Evolutionary conservation across 2,888 invertebrate genomes (phyloP), one percentile per base, ranked within the genome.

Genomic region (Cryptocheilus praepositus): DNA sequence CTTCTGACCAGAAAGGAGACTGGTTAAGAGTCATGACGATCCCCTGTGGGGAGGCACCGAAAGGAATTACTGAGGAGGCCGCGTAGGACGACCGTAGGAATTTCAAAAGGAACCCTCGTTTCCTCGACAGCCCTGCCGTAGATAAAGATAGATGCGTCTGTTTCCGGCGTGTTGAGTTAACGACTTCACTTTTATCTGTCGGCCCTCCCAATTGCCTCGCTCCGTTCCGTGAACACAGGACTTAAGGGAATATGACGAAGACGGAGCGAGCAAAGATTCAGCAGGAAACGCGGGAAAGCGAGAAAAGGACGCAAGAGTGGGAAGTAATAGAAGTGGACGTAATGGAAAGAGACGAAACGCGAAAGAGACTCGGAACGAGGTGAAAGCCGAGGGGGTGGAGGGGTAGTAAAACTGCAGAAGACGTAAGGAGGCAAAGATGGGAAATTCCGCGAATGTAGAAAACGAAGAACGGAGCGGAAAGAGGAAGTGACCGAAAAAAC

Each of bases 121-220:
- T 61, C 56, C 61, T n/a, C 36, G 67, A 70, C 75, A 69, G 75
- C 73, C 69, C 16, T 63, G 69, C 69, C 70, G 77, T 73, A 80
- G 83, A 86, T 85, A 86, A 84, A 87, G 87, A 87, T 84, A 85
- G 85, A 87, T 81, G 81, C 79, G 76, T 80, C 80, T 79, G 84
- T 86, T 87, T 87, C 87, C 87, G 87, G 86, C 81, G 84, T 84
- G 84, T 82, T 81, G 86, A 86, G 83, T 86, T 86, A 87, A 86
- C 85, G 84, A 87, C 85, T 85, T 80, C 80, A 80, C 71, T 81
- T 83, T 84, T 84, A 83, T 85, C 80, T 80, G 81, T 83, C 80
- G 76, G 77, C 43, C 44, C 57, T 64, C 46, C 53, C 46, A 16
- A n/a, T 46, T 54, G 19, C 28, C 56, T 63, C 54, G 57, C 72